These are phyloP conservation scores for Chrysaora quinquecirrha DNA, from an alignment of 30 jellyfish, hydroid and myxozoan genomes.

Conservation along the genomic window DNA sequence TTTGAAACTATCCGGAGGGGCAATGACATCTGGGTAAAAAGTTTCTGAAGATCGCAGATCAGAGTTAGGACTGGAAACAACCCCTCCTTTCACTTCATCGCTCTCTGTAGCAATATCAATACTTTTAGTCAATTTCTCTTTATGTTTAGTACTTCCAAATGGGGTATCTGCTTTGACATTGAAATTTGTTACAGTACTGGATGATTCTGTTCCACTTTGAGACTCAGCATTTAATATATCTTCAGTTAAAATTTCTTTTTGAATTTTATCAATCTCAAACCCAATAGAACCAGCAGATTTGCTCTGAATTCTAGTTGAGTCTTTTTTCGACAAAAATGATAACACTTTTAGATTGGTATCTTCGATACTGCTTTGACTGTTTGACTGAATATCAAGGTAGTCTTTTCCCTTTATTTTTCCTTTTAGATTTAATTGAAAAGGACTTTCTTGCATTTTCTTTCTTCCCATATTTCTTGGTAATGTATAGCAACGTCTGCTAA, in stretches of 20 bases:
- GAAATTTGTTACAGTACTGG: neutral
- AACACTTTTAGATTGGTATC: conserved; percentile 28
- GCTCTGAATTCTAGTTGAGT: conserved; percentile 63
- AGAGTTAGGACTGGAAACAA: neutral
- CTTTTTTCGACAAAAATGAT: conserved; percentile 39
- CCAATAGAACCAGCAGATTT: conserved; percentile 77
- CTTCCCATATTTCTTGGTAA: conserved; percentile 83
- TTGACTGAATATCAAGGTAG: conserved; percentile 36
- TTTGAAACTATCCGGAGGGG: conserved; percentile 86
- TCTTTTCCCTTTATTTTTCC: conserved; percentile 43
- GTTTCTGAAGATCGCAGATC: conserved; percentile 3
- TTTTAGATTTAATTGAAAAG: conserved; percentile 63
- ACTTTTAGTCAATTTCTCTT: neutral
- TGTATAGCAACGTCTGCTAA: conserved; percentile 68
- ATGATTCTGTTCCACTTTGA: conserved; percentile 1
- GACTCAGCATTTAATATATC: conserved; percentile 1
- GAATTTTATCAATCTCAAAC: neutral
- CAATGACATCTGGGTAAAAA: conserved; percentile 53
- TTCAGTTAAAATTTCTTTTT: neutral
- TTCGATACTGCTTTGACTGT: conserved; percentile 59
- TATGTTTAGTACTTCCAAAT: neutral
- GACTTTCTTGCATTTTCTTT: conserved; percentile 72
- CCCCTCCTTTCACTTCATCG: neutral
- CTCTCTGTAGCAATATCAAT: neutral
- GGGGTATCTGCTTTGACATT: neutral